Evolutionary conservation across 2,113 vertebrate species (phyloP).

Genomic region (Bujurquina vittata): DNA sequence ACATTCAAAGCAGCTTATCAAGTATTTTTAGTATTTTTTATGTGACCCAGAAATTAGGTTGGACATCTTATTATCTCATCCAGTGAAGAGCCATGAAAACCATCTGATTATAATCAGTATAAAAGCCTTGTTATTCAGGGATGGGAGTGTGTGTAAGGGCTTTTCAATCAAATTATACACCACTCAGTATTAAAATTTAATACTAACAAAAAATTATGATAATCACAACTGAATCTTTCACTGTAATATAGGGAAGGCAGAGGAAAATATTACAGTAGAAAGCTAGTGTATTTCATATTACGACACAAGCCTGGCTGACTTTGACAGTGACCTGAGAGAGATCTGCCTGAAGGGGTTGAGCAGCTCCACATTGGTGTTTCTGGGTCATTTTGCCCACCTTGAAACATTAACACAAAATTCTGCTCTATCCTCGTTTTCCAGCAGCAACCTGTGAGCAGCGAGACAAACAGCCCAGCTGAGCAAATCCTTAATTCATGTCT

Average conservation of each 20-base stretch:
- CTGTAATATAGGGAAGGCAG: background rate
- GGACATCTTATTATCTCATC: conserved; percentile 9
- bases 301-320: background rate
- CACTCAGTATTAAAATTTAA: background rate
- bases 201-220: background rate
- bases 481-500: too few species aligned
- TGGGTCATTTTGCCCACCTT: background rate
- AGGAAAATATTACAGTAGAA: background rate
- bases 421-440: background rate
- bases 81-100: background rate
- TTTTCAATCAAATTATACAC: background rate
- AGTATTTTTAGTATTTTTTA: conserved; percentile 35
- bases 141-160: background rate
- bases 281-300: background rate
- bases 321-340: background rate
- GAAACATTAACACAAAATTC: background rate
- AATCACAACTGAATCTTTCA: background rate
- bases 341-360: background rate
- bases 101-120: conserved; percentile 2
- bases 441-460: background rate
- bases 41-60: conserved; percentile 22
- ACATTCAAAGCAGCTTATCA: background rate
- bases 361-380: background rate
- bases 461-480: background rate
- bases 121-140: background rate